Conservation (phyloP, 2,888 invertebrate species). For the Eustalomyia histrio region DNA sequence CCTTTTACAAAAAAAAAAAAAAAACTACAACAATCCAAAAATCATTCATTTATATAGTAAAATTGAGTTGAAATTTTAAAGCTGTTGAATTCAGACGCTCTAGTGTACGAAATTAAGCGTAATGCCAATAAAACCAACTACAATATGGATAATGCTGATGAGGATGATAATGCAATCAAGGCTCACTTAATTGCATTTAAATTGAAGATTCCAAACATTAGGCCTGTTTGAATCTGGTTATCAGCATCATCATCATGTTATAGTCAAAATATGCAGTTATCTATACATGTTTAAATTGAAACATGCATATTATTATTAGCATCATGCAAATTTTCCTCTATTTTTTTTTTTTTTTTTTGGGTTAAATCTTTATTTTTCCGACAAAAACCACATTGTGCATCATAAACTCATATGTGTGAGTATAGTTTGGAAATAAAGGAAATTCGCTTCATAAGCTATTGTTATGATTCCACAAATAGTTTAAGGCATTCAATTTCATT, state of each 20-base stretch:
- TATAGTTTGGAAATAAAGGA: neutral
- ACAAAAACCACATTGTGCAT: neutral
- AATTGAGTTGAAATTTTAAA: constrained; percentile 27
- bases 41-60: constrained; percentile 24
- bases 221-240: neutral
- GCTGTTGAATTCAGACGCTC: constrained; percentile 21
- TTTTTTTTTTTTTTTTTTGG: constrained; percentile 3
- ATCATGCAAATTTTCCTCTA: constrained; percentile 10
- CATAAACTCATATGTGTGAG: neutral
- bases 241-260: neutral
- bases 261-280: neutral
- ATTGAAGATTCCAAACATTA: constrained; percentile 24
- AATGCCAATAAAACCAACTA: neutral
- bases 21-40: neutral
- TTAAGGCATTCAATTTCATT: constrained; percentile 16
- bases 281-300: constrained; percentile 25
- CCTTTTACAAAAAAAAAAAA: constrained; percentile 8
- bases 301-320: constrained; percentile 32
- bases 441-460: constrained; percentile 10
- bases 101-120: constrained; percentile 22
- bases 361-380: neutral
- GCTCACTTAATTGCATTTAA: constrained; percentile 43
- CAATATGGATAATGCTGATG: neutral
- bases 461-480: constrained; percentile 25
- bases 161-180: constrained; percentile 29